Evolutionary conservation across 2,113 vertebrate genomes (phyloP).

Genomic region (Taurulus bubalis): DNA sequence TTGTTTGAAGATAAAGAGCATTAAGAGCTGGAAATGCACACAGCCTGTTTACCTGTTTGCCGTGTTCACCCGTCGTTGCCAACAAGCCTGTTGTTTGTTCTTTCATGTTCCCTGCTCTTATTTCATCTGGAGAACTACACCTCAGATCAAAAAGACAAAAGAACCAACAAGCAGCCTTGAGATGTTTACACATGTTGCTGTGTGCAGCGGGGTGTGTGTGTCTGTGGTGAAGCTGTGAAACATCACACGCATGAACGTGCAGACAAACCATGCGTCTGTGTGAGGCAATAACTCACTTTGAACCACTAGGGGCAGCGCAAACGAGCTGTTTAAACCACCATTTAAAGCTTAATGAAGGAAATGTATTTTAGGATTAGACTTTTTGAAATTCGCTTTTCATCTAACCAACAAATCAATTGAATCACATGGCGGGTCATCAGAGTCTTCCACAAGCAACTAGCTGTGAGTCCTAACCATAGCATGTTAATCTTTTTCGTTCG

Average conservation of each 20-base stretch:
- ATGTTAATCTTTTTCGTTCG: neutral
- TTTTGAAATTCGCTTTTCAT: neutral
- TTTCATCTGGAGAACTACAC: conserved; percentile 70
- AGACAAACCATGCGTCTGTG: neutral
- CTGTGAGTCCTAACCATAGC: neutral
- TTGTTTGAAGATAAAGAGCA: conserved; percentile 54
- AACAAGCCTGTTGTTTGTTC: conserved; percentile 66
- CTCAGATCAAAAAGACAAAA: conserved; percentile 68
- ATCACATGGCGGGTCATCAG: neutral
- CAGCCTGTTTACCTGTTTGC: conserved; percentile 63
- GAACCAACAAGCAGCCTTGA: conserved; percentile 45
- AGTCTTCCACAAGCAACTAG: neutral
- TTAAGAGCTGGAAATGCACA: conserved; percentile 52
- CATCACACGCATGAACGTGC: neutral
- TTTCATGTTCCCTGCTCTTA: conserved; percentile 56
- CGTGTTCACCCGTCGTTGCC: conserved; percentile 49
- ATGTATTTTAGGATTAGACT: neutral
- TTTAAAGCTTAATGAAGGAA: neutral
- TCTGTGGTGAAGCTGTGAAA: neutral
- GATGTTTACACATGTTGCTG: conserved; percentile 12
- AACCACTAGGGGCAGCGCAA: neutral
- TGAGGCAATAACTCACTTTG: neutral
- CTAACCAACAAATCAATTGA: neutral
- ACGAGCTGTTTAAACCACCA: neutral
- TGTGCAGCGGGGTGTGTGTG: neutral